phyloP scores from a whole-genome alignment of 2,113 vertebrate genomes.

The Onychorhynchus coronatus region DNA sequence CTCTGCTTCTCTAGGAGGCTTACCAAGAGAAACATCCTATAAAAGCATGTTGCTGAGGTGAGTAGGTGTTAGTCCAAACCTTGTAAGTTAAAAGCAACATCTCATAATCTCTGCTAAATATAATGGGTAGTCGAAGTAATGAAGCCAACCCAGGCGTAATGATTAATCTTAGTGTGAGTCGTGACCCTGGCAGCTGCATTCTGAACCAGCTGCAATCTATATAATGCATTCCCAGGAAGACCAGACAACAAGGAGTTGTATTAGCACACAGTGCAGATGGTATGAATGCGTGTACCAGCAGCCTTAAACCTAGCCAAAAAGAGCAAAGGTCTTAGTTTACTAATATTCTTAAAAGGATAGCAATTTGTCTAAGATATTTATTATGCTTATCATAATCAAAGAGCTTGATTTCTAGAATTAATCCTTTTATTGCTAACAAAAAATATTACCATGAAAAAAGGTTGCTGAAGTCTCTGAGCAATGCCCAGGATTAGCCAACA shows the following conservation, averaged over 20 bases:
- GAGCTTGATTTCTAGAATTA: constrained; percentile 48
- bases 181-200: constrained; percentile 74
- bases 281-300: constrained; percentile 40
- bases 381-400: constrained; percentile 59
- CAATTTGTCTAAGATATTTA: constrained; percentile 54
- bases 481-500: constrained; percentile 42
- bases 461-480: not conserved
- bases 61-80: constrained; percentile 66
- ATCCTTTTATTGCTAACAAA: constrained; percentile 53
- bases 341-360: constrained; percentile 69
- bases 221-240: constrained; percentile 76
- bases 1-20: constrained; percentile 48
- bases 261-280: constrained; percentile 66
- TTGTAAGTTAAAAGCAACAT: constrained; percentile 77
- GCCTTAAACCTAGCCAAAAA: constrained; percentile 21
- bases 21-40: constrained; percentile 32
- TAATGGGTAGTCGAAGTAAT: constrained; percentile 73
- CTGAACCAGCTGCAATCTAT: constrained; percentile 76
- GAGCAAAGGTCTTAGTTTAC: constrained; percentile 64
- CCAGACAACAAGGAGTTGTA: constrained; percentile 69
- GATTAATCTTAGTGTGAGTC: constrained; percentile 77
- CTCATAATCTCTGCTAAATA: constrained; percentile 75
- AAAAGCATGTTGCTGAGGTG: constrained; percentile 56
- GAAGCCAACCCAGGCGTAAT: constrained; percentile 74
- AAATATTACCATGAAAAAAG: constrained; percentile 55